phyloP scores from a whole-genome alignment of 2,113 vertebrate genomes.

The Hyla sarda region DNA sequence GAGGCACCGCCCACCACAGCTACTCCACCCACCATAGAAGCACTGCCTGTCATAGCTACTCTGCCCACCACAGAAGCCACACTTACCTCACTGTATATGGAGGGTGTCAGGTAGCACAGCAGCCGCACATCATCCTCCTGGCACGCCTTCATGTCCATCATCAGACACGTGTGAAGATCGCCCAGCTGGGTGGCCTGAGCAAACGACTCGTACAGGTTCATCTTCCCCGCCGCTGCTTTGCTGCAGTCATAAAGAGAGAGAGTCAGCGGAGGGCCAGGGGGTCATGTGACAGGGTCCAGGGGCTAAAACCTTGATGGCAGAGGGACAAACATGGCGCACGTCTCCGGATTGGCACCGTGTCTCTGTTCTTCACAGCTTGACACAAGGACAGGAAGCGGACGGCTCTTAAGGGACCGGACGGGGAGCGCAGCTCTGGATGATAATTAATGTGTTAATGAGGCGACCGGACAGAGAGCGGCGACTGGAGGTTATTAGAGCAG shows the following conservation, averaged over 20 bases:
- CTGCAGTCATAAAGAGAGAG: constrained; percentile 66
- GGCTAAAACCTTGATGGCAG: neutral
- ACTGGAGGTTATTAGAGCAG: constrained; percentile 29
- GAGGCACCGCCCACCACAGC: too few species aligned
- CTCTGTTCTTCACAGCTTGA: neutral
- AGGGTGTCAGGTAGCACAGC: constrained; percentile 94
- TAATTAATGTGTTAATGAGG: constrained; percentile 35
- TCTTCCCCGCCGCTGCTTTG: constrained; percentile 92
- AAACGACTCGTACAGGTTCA: constrained; percentile 95
- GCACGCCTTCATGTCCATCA: constrained; percentile 99
- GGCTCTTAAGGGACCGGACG: neutral
- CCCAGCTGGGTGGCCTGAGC: constrained; percentile 94
- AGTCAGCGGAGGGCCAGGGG: neutral
- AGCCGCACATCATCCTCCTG: constrained; percentile 93
- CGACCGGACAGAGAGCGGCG: neutral
- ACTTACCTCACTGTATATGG: constrained; percentile 85
- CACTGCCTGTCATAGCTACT: too few species aligned
- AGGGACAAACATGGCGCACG: neutral
- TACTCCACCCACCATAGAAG: too few species aligned
- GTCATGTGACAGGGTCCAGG: neutral
- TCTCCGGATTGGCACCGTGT: neutral
- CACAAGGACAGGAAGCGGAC: neutral
- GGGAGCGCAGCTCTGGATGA: neutral
- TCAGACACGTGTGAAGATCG: constrained; percentile 93
- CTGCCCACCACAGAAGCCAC: too few species aligned